Conservation (phyloP, 2,113 vertebrate genomes). For the Sakesphorus luctuosus region DNA sequence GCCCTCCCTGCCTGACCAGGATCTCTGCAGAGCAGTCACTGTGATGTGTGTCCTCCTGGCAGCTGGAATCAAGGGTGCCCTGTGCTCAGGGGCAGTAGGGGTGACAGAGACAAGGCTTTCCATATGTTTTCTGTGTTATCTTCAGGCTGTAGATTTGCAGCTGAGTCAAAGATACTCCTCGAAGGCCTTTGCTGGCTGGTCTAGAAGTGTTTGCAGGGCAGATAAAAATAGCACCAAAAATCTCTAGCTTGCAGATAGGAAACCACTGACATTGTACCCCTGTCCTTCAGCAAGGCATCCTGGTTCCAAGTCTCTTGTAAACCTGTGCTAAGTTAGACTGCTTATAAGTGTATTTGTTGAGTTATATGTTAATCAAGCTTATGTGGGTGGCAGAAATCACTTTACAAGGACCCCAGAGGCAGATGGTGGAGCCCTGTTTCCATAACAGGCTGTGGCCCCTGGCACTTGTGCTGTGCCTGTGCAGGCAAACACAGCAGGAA, state of each 20-base stretch:
- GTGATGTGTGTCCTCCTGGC: rapidly evolving
- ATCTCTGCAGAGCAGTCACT: background rate
- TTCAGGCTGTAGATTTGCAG: background rate
- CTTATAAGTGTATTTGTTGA: background rate
- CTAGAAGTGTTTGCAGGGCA: background rate
- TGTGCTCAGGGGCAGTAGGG: background rate
- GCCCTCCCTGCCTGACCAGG: background rate
- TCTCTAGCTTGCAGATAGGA: background rate
- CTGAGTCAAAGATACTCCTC: background rate
- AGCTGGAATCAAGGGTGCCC: background rate
- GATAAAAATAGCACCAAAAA: background rate
- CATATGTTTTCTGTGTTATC: rapidly evolving
- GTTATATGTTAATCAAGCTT: background rate
- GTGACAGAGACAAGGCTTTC: background rate
- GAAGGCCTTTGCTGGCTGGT: background rate
- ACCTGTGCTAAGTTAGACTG: background rate
- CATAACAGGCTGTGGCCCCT: rapidly evolving
- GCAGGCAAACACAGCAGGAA: background rate
- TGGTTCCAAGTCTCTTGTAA: background rate
- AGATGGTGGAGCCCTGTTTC: background rate
- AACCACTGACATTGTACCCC: background rate
- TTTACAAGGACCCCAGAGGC: rapidly evolving
- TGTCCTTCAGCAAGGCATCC: background rate
- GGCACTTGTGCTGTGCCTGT: background rate
- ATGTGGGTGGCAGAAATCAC: background rate